Percentiles rank a stretch among this genome's conserved stretches.
These are phyloP conservation scores for Acestrorhynchus altus DNA, from an alignment of 2,797 vertebrate species.

Conservation along the genomic window DNA sequence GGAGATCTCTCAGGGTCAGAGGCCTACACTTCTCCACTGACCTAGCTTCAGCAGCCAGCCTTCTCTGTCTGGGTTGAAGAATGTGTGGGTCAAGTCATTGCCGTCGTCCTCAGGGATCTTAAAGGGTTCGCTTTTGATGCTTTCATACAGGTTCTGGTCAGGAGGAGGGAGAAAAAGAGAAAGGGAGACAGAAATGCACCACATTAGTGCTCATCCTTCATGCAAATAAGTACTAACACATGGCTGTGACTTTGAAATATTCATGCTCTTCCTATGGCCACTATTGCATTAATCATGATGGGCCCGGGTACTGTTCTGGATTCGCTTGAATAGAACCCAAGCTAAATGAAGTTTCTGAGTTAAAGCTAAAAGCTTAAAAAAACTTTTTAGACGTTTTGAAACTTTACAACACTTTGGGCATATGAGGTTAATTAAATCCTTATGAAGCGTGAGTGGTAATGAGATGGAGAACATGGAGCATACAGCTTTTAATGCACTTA, in stretches of 20 bases:
- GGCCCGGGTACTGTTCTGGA: constrained; percentile 31
- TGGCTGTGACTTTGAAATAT: constrained; percentile 24
- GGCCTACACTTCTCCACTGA: constrained; percentile 65
- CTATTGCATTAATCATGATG: constrained; percentile 41
- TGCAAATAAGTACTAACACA: constrained; percentile 29
- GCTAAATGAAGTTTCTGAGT: background rate
- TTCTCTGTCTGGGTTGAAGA: constrained; percentile 95
- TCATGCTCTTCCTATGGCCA: constrained; percentile 26
- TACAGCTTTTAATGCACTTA: background rate
- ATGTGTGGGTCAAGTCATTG: constrained; percentile 96
- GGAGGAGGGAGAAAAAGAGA: background rate
- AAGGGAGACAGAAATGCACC: background rate
- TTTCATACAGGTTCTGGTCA: constrained; percentile 87
- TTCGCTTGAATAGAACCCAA: constrained; percentile 8
- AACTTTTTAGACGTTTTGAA: background rate
- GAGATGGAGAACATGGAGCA: background rate
- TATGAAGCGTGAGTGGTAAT: background rate
- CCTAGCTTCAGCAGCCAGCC: constrained; percentile 95
- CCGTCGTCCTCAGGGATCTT: constrained; percentile 97
- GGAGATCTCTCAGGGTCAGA: background rate
- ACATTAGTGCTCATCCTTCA: constrained; percentile 20
- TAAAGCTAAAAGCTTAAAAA: background rate
- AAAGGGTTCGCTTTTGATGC: constrained; percentile 93
- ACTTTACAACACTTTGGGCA: background rate
- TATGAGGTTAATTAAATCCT: background rate